Evolutionary conservation across 2,888 invertebrate species (phyloP), one percentile per base, ranked within the genome.

Genomic region (Epirrhoe alternata): DNA sequence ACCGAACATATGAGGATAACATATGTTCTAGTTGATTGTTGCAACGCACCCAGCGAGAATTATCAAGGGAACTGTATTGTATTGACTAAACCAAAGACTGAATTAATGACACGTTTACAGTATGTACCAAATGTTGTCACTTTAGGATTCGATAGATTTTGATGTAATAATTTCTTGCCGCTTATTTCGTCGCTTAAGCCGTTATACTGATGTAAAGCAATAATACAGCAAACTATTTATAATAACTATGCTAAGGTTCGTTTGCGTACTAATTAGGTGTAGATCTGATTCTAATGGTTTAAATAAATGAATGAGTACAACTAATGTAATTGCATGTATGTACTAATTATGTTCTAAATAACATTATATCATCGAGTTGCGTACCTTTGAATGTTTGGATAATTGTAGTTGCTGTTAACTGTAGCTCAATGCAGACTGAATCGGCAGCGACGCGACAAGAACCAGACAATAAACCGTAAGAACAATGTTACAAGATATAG

Each of bases 31-130:
- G 24, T 24, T 24, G 24, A 24, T 24, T 24, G 24, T 24, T 24
- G 24, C 24, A 24, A 24, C 24, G 24, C 24, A 24, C 24, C 24
- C 24, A 42, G 45, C 14, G 38, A 7, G 38, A 38, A 45, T 1
- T n/a, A 14, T 45, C 45, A 50, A 51, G 61, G 74, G 84, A 84
- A 38, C 8, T 81, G 86, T 83, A 86, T 89, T n/a, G n/a, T 88
- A 86, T 89, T 86, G 86, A 86, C 85, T 82, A 84, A 88, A 89
- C 50, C 90, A 90, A 91, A 90, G 90, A 90, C 90, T 90, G 90
- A 88, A 84, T 76, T 78, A 86, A 86, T 10, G 52, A 35, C 49
- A 60, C 38, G 47, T 55, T 62, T n/a, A 38, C 61, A 53, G 52
- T 45, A 56, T 52, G 47, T 59, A 56, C 60, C 10, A 38, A 51